phyloP scores from a whole-genome alignment of 2,797 vertebrate species.

The Aselliscus stoliczkanus region DNA sequence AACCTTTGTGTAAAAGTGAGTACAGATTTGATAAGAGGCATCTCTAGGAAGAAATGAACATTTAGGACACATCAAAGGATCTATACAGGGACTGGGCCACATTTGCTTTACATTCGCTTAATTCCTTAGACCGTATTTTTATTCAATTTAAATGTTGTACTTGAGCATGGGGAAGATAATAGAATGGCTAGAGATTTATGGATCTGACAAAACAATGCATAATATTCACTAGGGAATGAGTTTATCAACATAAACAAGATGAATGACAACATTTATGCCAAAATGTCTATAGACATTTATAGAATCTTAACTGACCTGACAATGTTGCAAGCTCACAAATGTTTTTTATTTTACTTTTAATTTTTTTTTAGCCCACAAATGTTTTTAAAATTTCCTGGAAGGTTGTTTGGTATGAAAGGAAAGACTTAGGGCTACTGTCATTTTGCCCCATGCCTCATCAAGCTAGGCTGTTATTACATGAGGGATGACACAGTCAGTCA shows the following conservation, averaged over 20 bases:
- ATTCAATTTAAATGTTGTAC: background rate
- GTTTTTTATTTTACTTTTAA: background rate
- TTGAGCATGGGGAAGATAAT: background rate
- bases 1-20: conserved; percentile 30
- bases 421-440: background rate
- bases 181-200: background rate
- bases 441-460: background rate
- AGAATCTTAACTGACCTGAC: background rate
- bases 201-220: background rate
- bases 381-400: background rate
- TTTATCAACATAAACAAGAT: background rate
- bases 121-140: background rate
- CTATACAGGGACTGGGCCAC: background rate
- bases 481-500: background rate
- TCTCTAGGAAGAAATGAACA: background rate
- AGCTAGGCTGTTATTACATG: background rate
- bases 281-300: background rate
- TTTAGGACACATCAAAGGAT: background rate
- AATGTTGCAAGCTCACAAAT: background rate
- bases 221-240: background rate
- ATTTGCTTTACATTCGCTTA: background rate
- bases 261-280: background rate
- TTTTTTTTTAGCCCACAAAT: background rate
- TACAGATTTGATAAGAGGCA: background rate
- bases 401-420: background rate